Base-by-base conservation (phyloP, 2,113 vertebrate species). In the Oophaga pumilio region DNA sequence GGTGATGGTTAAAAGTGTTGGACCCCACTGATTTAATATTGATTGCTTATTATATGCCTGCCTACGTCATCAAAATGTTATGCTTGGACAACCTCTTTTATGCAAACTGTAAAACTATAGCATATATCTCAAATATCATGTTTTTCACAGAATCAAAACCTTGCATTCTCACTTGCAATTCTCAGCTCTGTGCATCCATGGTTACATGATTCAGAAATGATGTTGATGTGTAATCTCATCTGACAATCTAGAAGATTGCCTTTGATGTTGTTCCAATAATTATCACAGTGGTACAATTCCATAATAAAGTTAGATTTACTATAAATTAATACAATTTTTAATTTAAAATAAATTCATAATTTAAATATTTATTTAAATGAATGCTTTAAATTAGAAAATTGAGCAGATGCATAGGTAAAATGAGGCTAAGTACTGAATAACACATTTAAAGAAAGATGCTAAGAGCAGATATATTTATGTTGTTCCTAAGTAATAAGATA, bases 201-300 rank as follows among this genome's bases (percentile, higher is more conserved):
- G 20, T n/a, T 82, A 49, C 62, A 50, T 24, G 60, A 66, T 68
- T 52, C 80, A 66, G 20, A 82, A 82, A 22, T 52, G 26, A 60
- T 33, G 33, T 68, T 82, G 62, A 82, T 68, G 60, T 68, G 60
- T 52, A 68, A 68, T 6, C 60, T 68, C 17, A 43, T 49, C 59
- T 62, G 56, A 43, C 79, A 64, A 56, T 43, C 79, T 82, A 64
- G 11, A 64, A 64, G 79, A 82, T 43, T 82, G 59, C 18, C 28
- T 64, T 50, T 66, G 22, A 82, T 49, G n/a, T 64, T 15, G 2
- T 68, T 50, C 62, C 33, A 68, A 68, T 52, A 82, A 82, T 50
- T 68, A 18, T 22, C 68, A 17, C 17, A 52, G 20, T 52, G 22
- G 43, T 52, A 0, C 17, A 82, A 24, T 17, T 82, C 49, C 43